Evolutionary conservation across 1,140 invertebrate genomes (phyloP).

Genomic region (Halesus radiatus): DNA sequence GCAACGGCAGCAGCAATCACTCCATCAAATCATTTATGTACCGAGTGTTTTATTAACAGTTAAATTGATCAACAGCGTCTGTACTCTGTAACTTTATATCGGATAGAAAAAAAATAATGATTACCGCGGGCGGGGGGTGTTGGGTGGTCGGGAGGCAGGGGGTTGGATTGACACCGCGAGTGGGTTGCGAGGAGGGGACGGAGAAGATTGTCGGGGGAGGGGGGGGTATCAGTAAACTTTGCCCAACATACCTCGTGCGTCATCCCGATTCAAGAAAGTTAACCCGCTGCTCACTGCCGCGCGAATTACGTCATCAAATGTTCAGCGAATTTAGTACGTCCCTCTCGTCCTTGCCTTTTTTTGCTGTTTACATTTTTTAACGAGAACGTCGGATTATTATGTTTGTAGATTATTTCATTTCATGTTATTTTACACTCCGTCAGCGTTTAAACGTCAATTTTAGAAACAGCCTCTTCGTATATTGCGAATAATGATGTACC

Average conservation of each 20-base stretch:
- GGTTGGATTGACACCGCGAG: background rate
- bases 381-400: slow-evolving; percentile 1
- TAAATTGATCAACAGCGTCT: too few species aligned
- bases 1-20: too few species aligned
- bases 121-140: background rate
- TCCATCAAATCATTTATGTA: too few species aligned
- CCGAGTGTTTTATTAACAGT: too few species aligned
- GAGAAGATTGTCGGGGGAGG: background rate
- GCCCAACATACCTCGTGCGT: slow-evolving; percentile 42
- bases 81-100: too few species aligned
- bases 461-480: too few species aligned
- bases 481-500: too few species aligned
- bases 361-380: slow-evolving; percentile 37
- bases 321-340: slow-evolving; percentile 21
- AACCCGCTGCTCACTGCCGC: slow-evolving; percentile 39
- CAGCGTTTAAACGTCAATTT: too few species aligned
- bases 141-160: background rate
- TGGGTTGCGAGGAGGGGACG: background rate
- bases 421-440: too few species aligned
- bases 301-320: slow-evolving; percentile 16
- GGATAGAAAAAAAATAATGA: too few species aligned
- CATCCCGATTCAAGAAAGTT: slow-evolving; percentile 45
- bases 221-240: slow-evolving; percentile 48
- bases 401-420: background rate
- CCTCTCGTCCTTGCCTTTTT: slow-evolving; percentile 18